Percentiles rank a stretch among this genome's conserved stretches.
Evolutionary conservation across 2,888 invertebrate genomes (phyloP).

Genomic region (Scaptodrosophila latifasciaeformis): DNA sequence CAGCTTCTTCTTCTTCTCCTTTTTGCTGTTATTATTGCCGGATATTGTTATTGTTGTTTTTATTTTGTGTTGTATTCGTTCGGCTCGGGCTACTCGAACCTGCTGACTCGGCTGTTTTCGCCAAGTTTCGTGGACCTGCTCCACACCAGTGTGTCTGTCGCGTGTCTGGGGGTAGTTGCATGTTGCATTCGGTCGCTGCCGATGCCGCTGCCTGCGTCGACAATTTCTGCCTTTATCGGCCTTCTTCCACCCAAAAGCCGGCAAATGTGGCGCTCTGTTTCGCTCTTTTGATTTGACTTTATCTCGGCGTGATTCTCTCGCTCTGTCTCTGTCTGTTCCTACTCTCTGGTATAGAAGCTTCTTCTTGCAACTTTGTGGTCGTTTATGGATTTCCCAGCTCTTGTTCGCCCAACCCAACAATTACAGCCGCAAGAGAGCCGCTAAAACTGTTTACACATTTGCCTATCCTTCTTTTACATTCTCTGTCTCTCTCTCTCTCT

Average conservation of each 20-base stretch:
- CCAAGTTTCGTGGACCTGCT: too few relatives aligned
- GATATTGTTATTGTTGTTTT: slow-evolving; percentile 25
- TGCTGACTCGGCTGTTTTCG: background rate
- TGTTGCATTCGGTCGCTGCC: background rate
- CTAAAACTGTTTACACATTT: too few relatives aligned
- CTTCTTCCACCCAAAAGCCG: background rate
- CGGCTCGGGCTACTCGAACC: slow-evolving; percentile 4
- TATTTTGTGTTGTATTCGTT: slow-evolving; percentile 30
- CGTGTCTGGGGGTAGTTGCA: slow-evolving; percentile 23
- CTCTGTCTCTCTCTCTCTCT: too few relatives aligned
- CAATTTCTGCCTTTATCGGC: too few relatives aligned
- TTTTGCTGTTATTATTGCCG: slow-evolving; percentile 20
- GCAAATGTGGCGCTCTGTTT: too few relatives aligned
- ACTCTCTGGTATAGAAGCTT: background rate
- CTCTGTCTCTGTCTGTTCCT: slow-evolving; percentile 1
- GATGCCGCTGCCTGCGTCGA: too few relatives aligned
- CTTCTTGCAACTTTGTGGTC: background rate
- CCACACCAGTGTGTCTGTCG: too few relatives aligned
- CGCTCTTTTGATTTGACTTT: background rate
- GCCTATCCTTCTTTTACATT: too few relatives aligned
- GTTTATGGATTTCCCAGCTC: slow-evolving; percentile 24
- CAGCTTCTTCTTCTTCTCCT: too few relatives aligned
- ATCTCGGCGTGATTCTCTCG: background rate
- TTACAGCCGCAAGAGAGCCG: slow-evolving; percentile 40
- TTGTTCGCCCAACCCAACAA: slow-evolving; percentile 25